Percentiles rank a stretch among this genome's conserved stretches.
Conservation (phyloP, 2,113 vertebrate species). For the Mesocricetus auratus region DNA sequence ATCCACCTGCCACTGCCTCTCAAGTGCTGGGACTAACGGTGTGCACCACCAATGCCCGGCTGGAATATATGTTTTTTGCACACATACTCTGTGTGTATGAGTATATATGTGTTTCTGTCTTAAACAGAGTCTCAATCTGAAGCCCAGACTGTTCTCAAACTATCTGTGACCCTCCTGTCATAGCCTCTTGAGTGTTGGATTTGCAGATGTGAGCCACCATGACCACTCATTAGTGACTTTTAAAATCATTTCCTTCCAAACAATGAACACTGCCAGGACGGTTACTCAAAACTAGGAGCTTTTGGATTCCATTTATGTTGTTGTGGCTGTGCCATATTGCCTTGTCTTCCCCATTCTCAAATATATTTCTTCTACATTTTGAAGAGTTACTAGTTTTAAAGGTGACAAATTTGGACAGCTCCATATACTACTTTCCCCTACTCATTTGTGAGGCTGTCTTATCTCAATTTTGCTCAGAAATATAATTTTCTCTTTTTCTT, state of each 20-base stretch:
- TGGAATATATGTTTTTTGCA: too few relatives aligned
- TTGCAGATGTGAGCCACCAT: not conserved
- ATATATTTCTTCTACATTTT: conserved; percentile 30
- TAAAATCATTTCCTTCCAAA: conserved; percentile 4
- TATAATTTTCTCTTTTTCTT: conserved; percentile 4
- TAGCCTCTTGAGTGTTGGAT: not conserved
- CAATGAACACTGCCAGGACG: not conserved
- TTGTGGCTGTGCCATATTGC: not conserved
- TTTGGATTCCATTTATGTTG: not conserved
- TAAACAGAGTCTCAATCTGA: not conserved
- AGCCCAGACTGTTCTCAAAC: not conserved
- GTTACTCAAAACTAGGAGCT: not conserved
- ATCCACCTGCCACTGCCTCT: too few relatives aligned
- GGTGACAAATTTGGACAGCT: not conserved
- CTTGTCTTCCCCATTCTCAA: not conserved
- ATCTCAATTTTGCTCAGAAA: conserved; percentile 4
- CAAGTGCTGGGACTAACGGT: too few relatives aligned
- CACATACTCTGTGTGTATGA: not conserved
- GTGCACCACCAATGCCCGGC: too few relatives aligned
- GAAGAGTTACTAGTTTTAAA: conserved; percentile 34
- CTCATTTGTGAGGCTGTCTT: not conserved
- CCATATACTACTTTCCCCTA: not conserved
- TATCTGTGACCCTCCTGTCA: not conserved
- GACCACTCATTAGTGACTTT: not conserved
- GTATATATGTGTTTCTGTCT: not conserved